These are phyloP conservation scores for Atta texana DNA, from an alignment of 1,140 invertebrate genomes.

Conservation along the genomic window DNA sequence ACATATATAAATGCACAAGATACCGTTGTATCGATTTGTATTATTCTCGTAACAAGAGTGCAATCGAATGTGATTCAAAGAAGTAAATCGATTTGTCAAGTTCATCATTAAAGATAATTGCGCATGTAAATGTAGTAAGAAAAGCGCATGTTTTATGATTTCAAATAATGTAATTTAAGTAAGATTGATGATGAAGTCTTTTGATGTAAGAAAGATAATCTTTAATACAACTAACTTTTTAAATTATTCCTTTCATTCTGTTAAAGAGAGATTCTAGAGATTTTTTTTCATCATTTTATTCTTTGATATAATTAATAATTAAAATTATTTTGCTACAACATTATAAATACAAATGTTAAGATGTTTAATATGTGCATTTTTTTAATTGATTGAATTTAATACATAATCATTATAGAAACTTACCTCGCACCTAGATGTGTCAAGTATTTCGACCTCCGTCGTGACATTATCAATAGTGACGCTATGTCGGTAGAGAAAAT, in stretches of 20 bases:
- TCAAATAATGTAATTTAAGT: background rate
- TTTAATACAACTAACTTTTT: background rate
- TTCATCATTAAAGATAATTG: constrained; percentile 11
- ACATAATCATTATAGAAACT: constrained; percentile 80
- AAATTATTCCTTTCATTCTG: background rate
- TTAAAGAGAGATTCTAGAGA: background rate
- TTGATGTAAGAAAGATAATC: background rate
- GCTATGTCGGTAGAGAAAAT: constrained; percentile 92
- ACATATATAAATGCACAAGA: constrained; percentile 29
- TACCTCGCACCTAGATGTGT: constrained; percentile 93
- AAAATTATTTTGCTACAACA: background rate
- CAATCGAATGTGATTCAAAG: constrained; percentile 54
- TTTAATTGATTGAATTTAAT: background rate
- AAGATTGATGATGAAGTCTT: background rate
- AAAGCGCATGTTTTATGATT: background rate
- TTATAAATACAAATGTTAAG: background rate
- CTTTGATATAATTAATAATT: background rate
- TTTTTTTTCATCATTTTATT: background rate
- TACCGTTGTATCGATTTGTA: constrained; percentile 59
- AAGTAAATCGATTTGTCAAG: constrained; percentile 66
- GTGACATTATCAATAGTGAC: constrained; percentile 92
- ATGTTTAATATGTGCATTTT: background rate
- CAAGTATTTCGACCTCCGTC: constrained; percentile 93
- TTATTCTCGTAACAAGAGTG: constrained; percentile 28
- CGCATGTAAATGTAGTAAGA: background rate